Conservation (phyloP, 2,888 invertebrate species). For the Epinotia demarniana region DNA sequence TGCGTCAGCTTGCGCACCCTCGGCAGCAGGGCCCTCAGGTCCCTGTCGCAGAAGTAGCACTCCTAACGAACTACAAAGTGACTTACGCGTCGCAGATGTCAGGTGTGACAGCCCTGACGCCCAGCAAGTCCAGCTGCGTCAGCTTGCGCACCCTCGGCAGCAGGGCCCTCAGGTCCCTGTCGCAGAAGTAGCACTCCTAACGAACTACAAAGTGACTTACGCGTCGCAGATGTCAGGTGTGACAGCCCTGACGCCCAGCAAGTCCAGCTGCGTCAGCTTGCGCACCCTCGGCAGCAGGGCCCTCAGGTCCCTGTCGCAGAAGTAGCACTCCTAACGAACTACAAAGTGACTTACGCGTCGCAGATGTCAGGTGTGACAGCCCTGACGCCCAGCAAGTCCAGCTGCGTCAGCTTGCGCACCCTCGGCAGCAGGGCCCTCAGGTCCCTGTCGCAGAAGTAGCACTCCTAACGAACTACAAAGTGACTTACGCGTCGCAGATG, state of each 20-base stretch:
- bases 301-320: slow-evolving; percentile 91
- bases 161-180: slow-evolving; percentile 90
- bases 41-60: slow-evolving; percentile 87
- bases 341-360: slow-evolving; percentile 80
- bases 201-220: slow-evolving; percentile 71
- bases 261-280: slow-evolving; percentile 91
- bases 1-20: slow-evolving; percentile 89
- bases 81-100: slow-evolving; percentile 88
- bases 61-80: background rate
- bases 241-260: slow-evolving; percentile 92
- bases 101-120: slow-evolving; percentile 90
- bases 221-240: slow-evolving; percentile 88
- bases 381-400: slow-evolving; percentile 93
- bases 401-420: slow-evolving; percentile 89
- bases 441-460: slow-evolving; percentile 88
- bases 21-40: slow-evolving; percentile 88
- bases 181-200: slow-evolving; percentile 78
- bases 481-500: slow-evolving; percentile 87
- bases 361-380: slow-evolving; percentile 90
- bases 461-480: background rate
- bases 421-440: slow-evolving; percentile 88
- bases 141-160: slow-evolving; percentile 87
- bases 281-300: slow-evolving; percentile 88
- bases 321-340: background rate
- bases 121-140: slow-evolving; percentile 93